These are phyloP conservation scores for Pygocentrus nattereri DNA, from an alignment of 2,797 vertebrate genomes.

Conservation along the genomic window DNA sequence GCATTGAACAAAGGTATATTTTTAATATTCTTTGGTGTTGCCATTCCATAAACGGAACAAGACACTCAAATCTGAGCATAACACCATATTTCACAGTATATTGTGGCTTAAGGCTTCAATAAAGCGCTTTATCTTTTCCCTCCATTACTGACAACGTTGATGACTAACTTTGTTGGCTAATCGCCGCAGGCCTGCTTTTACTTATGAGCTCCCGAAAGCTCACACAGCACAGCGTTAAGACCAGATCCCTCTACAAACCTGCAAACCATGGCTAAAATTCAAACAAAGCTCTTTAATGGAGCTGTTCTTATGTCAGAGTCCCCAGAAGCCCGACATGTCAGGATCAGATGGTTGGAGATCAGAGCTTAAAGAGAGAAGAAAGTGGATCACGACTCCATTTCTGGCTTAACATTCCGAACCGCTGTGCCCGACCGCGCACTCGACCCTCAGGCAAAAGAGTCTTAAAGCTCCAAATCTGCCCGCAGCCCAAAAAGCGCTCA, in stretches of 20 bases:
- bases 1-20: too few species aligned
- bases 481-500: not conserved
- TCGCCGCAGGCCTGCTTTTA: too few species aligned
- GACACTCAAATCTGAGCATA: too few species aligned
- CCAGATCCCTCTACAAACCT: not conserved
- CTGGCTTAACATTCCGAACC: not conserved
- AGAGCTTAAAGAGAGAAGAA: not conserved
- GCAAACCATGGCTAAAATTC: not conserved
- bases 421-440: not conserved
- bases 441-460: slow-evolving; percentile 1
- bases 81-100: too few species aligned
- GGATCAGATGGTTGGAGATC: not conserved
- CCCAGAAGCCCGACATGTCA: not conserved
- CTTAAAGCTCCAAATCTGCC: not conserved
- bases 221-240: not conserved
- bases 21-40: too few species aligned
- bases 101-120: too few species aligned
- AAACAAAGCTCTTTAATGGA: not conserved
- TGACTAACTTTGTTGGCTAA: not conserved
- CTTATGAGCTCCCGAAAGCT: not conserved
- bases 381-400: slow-evolving; percentile 4
- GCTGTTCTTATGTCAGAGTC: not conserved
- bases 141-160: not conserved
- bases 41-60: too few species aligned
- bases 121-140: too few species aligned